Conservation (phyloP, 2,888 invertebrate species). For the Leptopilina syphax region DNA sequence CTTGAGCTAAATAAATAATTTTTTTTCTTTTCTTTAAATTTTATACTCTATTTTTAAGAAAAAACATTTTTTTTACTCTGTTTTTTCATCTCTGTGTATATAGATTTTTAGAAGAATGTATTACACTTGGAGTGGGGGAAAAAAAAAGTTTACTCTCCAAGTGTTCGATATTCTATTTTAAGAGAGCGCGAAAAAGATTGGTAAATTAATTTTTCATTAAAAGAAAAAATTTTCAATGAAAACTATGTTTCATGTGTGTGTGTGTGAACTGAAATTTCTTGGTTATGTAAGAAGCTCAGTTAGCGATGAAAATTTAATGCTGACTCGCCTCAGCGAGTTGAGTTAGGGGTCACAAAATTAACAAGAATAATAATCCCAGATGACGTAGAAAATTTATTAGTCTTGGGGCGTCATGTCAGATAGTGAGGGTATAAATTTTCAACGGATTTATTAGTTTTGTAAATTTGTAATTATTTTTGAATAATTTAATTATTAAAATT, state of each 20-base stretch:
- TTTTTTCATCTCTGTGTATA: no score
- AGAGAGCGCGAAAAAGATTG: not conserved
- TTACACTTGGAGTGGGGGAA: no score
- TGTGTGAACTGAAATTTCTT: not conserved
- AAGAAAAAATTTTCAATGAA: not conserved
- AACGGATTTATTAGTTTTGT: not conserved
- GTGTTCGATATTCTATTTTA: no score
- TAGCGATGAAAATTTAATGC: conserved; percentile 9
- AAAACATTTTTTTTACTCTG: no score
- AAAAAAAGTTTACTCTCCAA: no score
- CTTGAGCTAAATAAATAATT: conserved; percentile 13
- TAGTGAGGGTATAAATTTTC: not conserved
- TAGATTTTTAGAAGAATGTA: no score
- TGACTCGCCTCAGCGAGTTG: not conserved
- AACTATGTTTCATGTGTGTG: not conserved
- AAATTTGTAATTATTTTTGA: no score
- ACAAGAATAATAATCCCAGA: conserved; percentile 12
- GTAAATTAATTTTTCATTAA: not conserved
- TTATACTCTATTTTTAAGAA: not conserved
- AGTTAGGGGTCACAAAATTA: conserved; percentile 8
- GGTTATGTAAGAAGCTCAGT: conserved; percentile 4
- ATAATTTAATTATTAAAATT: no score
- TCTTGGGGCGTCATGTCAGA: not conserved
- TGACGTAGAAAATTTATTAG: conserved; percentile 8
- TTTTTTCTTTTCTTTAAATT: not conserved